Evolutionary conservation across 2,113 vertebrate genomes (phyloP).

Genomic region (Columba livia): DNA sequence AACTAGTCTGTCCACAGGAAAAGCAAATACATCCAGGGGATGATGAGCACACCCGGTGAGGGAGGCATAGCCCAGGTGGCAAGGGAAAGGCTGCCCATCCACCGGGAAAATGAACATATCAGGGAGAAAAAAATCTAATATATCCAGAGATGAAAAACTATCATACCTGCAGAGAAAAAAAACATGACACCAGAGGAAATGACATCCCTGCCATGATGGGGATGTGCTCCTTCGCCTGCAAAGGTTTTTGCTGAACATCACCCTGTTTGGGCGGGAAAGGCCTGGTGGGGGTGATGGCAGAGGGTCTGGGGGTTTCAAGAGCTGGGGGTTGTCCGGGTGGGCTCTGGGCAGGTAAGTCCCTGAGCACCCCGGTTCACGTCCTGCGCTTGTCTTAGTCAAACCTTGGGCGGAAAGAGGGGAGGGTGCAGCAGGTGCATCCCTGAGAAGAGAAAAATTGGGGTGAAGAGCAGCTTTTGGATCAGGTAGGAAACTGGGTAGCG

Average conservation of each 20-base stretch:
- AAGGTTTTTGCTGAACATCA: fast-evolving
- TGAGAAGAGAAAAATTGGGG: too few species aligned
- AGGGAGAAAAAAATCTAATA: too few species aligned
- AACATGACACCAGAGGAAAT: background rate
- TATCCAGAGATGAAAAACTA: background rate
- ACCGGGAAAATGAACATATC: fast-evolving
- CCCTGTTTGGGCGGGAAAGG: background rate
- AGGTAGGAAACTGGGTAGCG: background rate
- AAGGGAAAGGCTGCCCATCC: background rate
- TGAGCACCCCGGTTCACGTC: fast-evolving
- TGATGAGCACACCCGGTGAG: fast-evolving
- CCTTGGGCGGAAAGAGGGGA: too few species aligned
- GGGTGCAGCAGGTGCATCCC: too few species aligned
- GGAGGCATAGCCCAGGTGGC: background rate
- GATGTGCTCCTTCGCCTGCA: fast-evolving
- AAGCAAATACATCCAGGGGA: fast-evolving
- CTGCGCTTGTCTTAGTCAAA: fast-evolving
- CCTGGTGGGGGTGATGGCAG: background rate
- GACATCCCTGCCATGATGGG: too few species aligned
- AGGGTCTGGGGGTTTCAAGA: background rate
- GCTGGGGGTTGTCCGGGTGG: background rate
- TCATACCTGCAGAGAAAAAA: background rate
- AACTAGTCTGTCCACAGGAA: fast-evolving
- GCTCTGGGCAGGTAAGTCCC: background rate
- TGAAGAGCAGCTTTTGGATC: background rate